These are phyloP conservation scores for Chiloscyllium punctatum DNA, from an alignment of 2,797 vertebrate species.

Conservation along the genomic window DNA sequence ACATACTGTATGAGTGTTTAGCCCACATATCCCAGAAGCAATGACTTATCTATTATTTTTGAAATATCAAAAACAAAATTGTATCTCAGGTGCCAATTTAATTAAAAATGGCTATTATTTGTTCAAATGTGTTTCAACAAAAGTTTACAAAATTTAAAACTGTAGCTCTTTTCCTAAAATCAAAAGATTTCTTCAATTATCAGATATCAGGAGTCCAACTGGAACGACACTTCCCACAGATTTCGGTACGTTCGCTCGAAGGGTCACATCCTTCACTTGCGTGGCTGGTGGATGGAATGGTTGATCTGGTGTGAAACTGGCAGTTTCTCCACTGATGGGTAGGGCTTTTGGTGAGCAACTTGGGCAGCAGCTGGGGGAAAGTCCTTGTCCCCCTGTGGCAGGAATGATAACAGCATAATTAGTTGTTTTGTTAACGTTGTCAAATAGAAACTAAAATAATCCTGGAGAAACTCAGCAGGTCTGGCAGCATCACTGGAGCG, in stretches of 20 bases:
- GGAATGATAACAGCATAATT: not conserved
- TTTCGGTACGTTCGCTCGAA: not conserved
- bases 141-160: conserved; percentile 34
- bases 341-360: conserved; percentile 96
- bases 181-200: not conserved
- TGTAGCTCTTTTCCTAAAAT: not conserved
- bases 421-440: too few relatives aligned
- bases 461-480: not conserved
- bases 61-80: not conserved
- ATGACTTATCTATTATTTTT: not conserved
- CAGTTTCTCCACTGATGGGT: conserved; percentile 81
- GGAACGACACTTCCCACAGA: not conserved
- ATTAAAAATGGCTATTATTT: conserved; percentile 33
- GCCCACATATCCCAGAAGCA: not conserved
- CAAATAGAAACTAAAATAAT: not conserved
- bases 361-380: conserved; percentile 94
- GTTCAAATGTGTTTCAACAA: not conserved
- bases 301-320: conserved; percentile 67
- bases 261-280: conserved; percentile 71
- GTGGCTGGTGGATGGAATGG: conserved; percentile 93
- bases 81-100: not conserved
- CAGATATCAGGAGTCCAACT: not conserved
- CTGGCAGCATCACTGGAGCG: too few relatives aligned
- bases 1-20: not conserved
- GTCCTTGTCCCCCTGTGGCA: conserved; percentile 87